These are phyloP conservation scores for Orthosia gracilis DNA, from an alignment of 2,888 invertebrate genomes.

Conservation along the genomic window DNA sequence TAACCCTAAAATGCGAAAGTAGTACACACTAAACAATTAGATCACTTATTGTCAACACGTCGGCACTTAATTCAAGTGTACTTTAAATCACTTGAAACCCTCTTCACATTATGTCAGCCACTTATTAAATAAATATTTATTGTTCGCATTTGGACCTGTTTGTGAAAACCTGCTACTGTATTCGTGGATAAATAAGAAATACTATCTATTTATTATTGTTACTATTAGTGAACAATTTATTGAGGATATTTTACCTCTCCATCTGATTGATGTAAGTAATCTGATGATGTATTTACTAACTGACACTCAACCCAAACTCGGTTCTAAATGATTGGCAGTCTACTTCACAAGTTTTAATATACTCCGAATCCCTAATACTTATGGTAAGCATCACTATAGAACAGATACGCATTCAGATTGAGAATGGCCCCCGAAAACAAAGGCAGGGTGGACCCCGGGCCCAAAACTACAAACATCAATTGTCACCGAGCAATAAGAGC, in stretches of 20 bases:
- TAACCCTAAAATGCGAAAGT: slow-evolving; percentile 67
- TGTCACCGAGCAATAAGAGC: slow-evolving; percentile 84
- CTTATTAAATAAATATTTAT: slow-evolving; percentile 58
- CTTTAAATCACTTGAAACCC: slow-evolving; percentile 60
- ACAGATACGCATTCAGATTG: slow-evolving; percentile 65
- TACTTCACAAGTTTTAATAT: not conserved
- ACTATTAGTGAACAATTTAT: no score
- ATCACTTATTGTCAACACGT: slow-evolving; percentile 60
- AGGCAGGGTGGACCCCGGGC: slow-evolving; percentile 46
- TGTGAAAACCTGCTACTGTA: slow-evolving; percentile 33
- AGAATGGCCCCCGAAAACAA: slow-evolving; percentile 62
- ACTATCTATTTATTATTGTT: no score
- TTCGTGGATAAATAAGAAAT: not conserved
- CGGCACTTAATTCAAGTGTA: slow-evolving; percentile 56
- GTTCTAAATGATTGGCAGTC: no score
- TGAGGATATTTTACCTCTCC: no score
- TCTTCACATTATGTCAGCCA: slow-evolving; percentile 52
- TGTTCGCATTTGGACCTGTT: slow-evolving; percentile 47
- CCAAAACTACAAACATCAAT: slow-evolving; percentile 79
- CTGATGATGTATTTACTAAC: no score
- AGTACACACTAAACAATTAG: slow-evolving; percentile 55
- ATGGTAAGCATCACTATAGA: not conserved
- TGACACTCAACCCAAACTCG: no score
- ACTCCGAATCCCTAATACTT: not conserved
- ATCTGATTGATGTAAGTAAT: no score